Conservation (phyloP, 2,113 vertebrate genomes). For the Archilochus colubris region DNA sequence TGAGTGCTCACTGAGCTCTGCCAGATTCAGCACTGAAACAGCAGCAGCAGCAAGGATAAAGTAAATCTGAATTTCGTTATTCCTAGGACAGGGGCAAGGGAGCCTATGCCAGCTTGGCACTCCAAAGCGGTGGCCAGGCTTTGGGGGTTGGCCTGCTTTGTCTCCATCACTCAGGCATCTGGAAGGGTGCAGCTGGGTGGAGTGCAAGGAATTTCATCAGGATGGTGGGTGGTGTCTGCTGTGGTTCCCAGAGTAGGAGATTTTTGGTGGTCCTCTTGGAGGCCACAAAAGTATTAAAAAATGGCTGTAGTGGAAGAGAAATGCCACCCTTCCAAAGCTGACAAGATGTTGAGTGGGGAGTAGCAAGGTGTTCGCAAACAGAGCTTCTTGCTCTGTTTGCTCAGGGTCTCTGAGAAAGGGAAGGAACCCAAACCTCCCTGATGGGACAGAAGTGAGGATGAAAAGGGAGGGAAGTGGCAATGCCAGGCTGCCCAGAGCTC, state of each 20-base stretch:
- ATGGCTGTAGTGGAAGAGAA: background rate
- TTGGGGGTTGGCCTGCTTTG: background rate
- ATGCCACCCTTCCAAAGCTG: background rate
- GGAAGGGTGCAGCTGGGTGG: background rate
- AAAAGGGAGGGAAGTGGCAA: background rate
- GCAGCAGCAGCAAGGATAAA: background rate
- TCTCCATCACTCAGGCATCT: fast-evolving
- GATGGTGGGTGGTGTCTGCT: background rate
- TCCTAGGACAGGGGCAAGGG: background rate
- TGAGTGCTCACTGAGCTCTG: background rate
- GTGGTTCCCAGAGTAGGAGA: background rate
- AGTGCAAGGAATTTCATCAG: background rate
- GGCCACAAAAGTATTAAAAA: background rate
- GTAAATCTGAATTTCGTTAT: background rate
- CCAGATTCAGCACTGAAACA: background rate
- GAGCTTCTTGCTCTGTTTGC: background rate
- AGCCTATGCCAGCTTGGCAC: background rate
- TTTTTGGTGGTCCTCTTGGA: background rate
- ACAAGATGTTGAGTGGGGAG: background rate
- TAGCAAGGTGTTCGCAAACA: background rate
- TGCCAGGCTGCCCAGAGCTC: background rate
- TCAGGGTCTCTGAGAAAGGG: background rate
- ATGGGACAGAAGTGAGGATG: background rate
- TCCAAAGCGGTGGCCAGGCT: background rate
- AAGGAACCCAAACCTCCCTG: background rate